Percentiles rank a stretch among this genome's conserved stretches.
Evolutionary conservation across 2,797 vertebrate species (phyloP).

Genomic region (Coccyzus lansbergi): DNA sequence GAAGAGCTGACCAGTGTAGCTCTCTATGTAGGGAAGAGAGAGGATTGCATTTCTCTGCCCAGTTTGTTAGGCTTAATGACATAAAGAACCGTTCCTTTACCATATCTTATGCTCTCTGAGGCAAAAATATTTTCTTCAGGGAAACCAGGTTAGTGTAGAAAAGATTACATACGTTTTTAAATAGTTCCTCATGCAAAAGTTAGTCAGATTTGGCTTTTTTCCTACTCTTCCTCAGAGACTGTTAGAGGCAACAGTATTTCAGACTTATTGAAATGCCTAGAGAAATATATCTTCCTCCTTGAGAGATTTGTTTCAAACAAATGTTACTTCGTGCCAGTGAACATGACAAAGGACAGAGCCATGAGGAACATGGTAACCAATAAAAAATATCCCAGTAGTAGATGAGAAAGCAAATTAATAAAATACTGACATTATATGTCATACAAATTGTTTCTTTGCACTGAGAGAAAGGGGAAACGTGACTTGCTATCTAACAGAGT

Average conservation of each 20-base stretch:
- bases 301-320: slow-evolving; percentile 21
- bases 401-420: slow-evolving; percentile 42
- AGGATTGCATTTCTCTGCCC: not conserved
- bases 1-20: not conserved
- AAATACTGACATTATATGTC: not conserved
- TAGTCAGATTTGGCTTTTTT: not conserved
- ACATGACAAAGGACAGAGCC: slow-evolving; percentile 15
- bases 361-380: slow-evolving; percentile 10
- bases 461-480: not conserved
- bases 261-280: not conserved
- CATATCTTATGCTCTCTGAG: not conserved
- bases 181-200: not conserved
- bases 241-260: not conserved
- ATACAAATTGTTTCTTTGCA: slow-evolving; percentile 31
- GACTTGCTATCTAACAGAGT: not conserved
- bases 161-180: not conserved
- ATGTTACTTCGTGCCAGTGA: not conserved
- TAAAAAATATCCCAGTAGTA: slow-evolving; percentile 1
- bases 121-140: not conserved
- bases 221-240: not conserved
- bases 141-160: not conserved
- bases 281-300: slow-evolving; percentile 12
- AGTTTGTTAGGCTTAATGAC: not conserved
- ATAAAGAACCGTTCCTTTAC: not conserved
- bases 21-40: not conserved